Evolutionary conservation across 2,113 vertebrate genomes (phyloP).

Genomic region (Anolis carolinensis): DNA sequence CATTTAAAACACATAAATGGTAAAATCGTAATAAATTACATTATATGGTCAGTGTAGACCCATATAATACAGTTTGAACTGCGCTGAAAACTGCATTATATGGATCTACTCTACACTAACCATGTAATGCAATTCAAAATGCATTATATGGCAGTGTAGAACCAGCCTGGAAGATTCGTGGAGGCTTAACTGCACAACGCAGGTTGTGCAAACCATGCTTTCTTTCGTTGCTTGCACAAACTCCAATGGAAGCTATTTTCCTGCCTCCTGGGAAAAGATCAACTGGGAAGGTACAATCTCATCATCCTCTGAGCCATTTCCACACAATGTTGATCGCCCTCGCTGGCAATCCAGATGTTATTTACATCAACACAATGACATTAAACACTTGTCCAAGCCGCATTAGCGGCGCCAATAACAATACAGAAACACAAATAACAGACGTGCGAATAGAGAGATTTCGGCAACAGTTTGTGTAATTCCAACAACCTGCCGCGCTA

Average conservation of each 20-base stretch:
- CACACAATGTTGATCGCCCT: constrained; percentile 51
- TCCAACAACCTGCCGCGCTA: constrained; percentile 70
- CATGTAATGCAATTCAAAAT: too few species aligned
- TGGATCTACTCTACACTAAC: too few species aligned
- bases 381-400: constrained; percentile 65
- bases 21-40: too few species aligned
- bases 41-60: too few species aligned
- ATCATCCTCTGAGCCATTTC: constrained; percentile 60
- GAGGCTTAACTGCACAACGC: too few species aligned
- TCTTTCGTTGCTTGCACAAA: not conserved
- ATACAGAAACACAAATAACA: constrained; percentile 62
- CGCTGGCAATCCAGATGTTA: constrained; percentile 68
- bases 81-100: too few species aligned
- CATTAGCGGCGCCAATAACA: constrained; percentile 67
- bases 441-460: constrained; percentile 64
- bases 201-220: too few species aligned
- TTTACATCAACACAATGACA: constrained; percentile 60
- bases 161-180: too few species aligned
- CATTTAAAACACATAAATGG: too few species aligned
- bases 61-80: too few species aligned
- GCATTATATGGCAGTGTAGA: too few species aligned
- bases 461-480: constrained; percentile 70
- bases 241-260: not conserved
- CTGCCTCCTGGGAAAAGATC: constrained; percentile 25
- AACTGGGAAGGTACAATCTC: constrained; percentile 46